Base-by-base conservation (phyloP, 2,888 invertebrate genomes). In the Anoncus sp. region DNA sequence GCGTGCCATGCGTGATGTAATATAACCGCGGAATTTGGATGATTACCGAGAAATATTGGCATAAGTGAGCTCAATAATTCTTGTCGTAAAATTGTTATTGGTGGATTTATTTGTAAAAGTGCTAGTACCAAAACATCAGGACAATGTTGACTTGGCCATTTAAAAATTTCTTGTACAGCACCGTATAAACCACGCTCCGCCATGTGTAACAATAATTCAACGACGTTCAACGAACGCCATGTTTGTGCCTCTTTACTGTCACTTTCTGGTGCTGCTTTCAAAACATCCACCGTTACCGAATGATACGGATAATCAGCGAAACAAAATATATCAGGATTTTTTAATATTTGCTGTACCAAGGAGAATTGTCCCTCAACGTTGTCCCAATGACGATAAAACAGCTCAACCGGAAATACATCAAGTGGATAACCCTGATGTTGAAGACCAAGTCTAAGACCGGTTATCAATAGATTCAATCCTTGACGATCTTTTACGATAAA, bases 1-100 rank as follows among this genome's bases (percentile, higher is more conserved):
- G 95, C 94, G 89, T 98, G 97, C 99, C 99, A 99, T 3, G 98
- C 98, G 89, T 98, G 97, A 91, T 99, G 98, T 70, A 99, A 92
- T 80, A 99, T 97, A n/a, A 97, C 97, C 27, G 96, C 98, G 0
- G 98, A 97, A 92, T 99, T 99, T 0, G 98, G 97, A 92, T 99
- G 99, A 92, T 97, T 98, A 43, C 96, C 96, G 71, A 99, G 93
- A 92, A 99, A 99, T 84, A 98, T 96, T 2, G 98, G 98, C 90
- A 99, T 96, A 40, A 99, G 92, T 66, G 94, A 96, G 55, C 96
- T 95, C 81, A 99, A 93, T 72, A 99, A 92, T 88, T 99, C 98
- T 91, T 97, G 97, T 74, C 98, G 80, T 47, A 97, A 92, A 47
- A 95, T 93, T 3, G 96, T 95, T 51, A 96, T 92, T 0, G 97